These are phyloP conservation scores for Capreolus pygargus DNA, from an alignment of 2,113 vertebrate genomes.

Conservation along the genomic window DNA sequence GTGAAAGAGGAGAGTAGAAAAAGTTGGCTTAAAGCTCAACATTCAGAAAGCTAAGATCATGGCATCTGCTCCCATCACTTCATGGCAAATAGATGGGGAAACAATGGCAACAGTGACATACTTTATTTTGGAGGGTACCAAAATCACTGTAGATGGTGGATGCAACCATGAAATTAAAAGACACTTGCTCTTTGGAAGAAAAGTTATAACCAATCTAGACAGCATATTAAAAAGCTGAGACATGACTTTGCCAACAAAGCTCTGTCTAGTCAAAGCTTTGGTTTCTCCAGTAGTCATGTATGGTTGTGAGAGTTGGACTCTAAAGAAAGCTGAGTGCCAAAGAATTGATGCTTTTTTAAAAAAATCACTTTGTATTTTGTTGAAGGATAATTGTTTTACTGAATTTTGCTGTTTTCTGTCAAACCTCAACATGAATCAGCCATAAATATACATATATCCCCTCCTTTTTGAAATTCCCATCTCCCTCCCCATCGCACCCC, in stretches of 20 bases:
- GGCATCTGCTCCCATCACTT: not conserved
- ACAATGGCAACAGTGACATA: not conserved
- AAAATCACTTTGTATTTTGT: not conserved
- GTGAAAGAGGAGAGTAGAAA: not conserved
- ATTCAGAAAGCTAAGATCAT: not conserved
- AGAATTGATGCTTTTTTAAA: not conserved
- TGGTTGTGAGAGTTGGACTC: not conserved
- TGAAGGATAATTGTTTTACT: not conserved
- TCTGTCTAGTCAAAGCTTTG: not conserved
- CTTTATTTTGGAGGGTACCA: not conserved
- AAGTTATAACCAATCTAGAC: not conserved
- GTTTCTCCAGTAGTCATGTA: not conserved
- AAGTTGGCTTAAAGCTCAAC: not conserved
- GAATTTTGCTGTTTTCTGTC: not conserved
- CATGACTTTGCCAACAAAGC: not conserved
- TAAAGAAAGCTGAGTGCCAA: not conserved
- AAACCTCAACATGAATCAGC: not conserved
- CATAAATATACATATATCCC: not conserved
- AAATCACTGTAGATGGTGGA: not conserved
- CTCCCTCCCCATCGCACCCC: not conserved
- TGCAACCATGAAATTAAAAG: not conserved
- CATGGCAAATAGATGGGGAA: not conserved
- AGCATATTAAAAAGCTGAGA: not conserved
- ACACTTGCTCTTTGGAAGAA: not conserved
- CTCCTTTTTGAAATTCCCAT: not conserved